phyloP scores from a whole-genome alignment of 2,888 invertebrate species.

The Epinotia brunnichana region DNA sequence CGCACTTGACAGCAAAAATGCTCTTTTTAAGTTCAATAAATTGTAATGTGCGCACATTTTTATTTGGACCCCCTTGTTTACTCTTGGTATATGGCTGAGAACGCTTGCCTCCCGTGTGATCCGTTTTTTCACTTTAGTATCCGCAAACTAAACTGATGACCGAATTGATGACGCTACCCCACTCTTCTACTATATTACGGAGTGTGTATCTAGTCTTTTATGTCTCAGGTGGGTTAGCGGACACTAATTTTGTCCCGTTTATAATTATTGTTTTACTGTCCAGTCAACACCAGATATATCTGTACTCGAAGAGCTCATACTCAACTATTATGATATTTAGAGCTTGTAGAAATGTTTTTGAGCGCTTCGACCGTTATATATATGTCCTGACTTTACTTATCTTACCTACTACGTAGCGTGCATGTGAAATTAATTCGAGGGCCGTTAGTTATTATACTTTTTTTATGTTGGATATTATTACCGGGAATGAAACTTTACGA shows the following conservation, averaged over 20 bases:
- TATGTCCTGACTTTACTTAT: neutral
- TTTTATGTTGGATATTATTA: too few relatives aligned
- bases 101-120: slow-evolving; percentile 3
- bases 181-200: neutral
- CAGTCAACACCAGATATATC: neutral
- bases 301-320: neutral
- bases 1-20: too few relatives aligned
- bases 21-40: slow-evolving; percentile 50
- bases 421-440: neutral
- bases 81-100: slow-evolving; percentile 1
- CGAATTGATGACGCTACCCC: neutral
- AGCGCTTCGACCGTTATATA: neutral
- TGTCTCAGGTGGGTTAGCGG: neutral
- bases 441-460: neutral
- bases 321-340: neutral
- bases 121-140: neutral
- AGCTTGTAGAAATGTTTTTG: neutral
- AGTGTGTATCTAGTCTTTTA: neutral
- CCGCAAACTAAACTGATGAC: neutral
- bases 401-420: slow-evolving; percentile 1
- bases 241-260: slow-evolving; percentile 4
- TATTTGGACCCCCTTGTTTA: neutral
- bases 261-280: neutral
- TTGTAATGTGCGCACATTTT: neutral
- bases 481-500: neutral